phyloP scores from a whole-genome alignment of 2,113 vertebrate genomes.

The pig (Sus scrofa) region T2T-Sscrofa CM000824.6:211049001-211049500 shows the following conservation, averaged over 20 bases:
- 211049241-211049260: background rate
- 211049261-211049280: background rate
- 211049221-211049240: background rate
- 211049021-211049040: background rate
- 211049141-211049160: background rate
- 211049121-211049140: background rate
- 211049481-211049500: background rate
- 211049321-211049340: background rate
- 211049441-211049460: background rate
- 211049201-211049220: background rate
- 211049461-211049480: background rate
- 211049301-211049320: background rate
- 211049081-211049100: background rate
- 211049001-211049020: background rate
- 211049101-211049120: background rate
- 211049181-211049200: background rate
- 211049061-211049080: background rate
- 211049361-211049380: background rate
- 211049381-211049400: background rate
- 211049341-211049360: constrained; percentile 20
- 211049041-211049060: background rate
- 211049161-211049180: background rate
- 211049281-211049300: background rate
- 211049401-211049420: background rate
- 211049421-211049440: background rate